phyloP scores from a whole-genome alignment of 1,140 invertebrate species.

The Brachystomella parvula region DNA sequence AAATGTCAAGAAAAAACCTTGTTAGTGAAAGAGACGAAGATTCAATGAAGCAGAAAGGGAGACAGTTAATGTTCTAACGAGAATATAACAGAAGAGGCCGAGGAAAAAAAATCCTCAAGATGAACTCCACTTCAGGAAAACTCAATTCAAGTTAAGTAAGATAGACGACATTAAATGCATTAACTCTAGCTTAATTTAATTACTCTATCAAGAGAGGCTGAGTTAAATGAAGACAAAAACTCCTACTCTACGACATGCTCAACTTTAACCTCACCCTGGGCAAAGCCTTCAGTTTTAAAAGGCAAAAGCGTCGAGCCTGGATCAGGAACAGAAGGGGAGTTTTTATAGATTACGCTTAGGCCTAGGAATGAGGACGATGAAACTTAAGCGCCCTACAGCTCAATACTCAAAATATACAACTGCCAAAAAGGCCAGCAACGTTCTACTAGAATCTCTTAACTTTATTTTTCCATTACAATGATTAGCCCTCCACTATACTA shows the following conservation, averaged over 20 bases:
- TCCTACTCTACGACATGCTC: background rate
- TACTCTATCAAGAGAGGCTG: background rate
- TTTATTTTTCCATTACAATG: conserved; percentile 5
- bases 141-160: background rate
- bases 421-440: background rate
- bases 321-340: no score
- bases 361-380: no score
- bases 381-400: background rate
- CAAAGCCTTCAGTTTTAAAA: background rate
- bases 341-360: no score
- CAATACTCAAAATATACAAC: background rate
- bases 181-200: conserved; percentile 6
- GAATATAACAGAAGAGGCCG: background rate
- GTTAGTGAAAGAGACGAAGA: background rate
- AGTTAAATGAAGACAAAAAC: background rate
- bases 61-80: background rate
- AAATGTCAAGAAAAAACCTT: background rate
- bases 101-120: background rate
- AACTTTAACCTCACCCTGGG: background rate
- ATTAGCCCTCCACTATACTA: no score
- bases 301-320: no score
- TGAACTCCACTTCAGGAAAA: background rate
- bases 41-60: background rate
- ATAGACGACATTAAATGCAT: conserved; percentile 4
- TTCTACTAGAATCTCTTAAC: background rate